Base-by-base conservation (phyloP, 2,797 vertebrate species). In the Anas bahamensis region DNA sequence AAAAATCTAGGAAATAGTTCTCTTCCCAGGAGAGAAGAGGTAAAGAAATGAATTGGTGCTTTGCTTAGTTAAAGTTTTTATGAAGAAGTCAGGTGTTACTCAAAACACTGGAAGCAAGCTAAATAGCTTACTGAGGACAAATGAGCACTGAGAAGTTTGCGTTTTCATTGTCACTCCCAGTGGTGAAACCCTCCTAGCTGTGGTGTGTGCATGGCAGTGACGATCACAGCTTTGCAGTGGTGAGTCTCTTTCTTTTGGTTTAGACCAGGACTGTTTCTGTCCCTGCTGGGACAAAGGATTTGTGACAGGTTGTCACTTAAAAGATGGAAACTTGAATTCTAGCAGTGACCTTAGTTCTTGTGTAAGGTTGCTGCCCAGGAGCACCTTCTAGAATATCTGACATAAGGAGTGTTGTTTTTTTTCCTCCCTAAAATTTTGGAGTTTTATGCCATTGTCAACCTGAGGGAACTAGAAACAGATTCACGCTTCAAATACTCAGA, bases 211-310 rank as follows among this genome's bases (percentile, higher is more conserved):
- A 44, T 19, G 50, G 10, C 61, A 44, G 16, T 6, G 35, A 6
- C 37, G n/a, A 39, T 3, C 4, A 0, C 1, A 7, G 46, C 64
- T 68, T 33, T 46, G 28, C 52, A 44, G 24, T 0, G 0, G 0
- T n/a, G 26, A 4, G 2, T 13, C 0, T 0, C 2, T 26, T 64
- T 31, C 37, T 79, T 69, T 11, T 18, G 4, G 1, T 17, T 75
- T 24, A 64, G 8, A 22, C 18, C 33, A 63, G 10, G 22, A 7
- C 35, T 46, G 8, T 63, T 63, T n/a, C 71, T 87, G 44, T 60
- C 44, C 23, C 64, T 50, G 18, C 0, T 60, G 33, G 57, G 37
- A 35, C 37, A 37, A 37, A 17, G 59, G 28, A 31, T 35, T n/a
- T 52, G 50, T 33, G 56, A 35, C 26, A 24, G 42, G 21, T 28